phyloP scores from a whole-genome alignment of 2,797 vertebrate species.

The Carapus acus region DNA sequence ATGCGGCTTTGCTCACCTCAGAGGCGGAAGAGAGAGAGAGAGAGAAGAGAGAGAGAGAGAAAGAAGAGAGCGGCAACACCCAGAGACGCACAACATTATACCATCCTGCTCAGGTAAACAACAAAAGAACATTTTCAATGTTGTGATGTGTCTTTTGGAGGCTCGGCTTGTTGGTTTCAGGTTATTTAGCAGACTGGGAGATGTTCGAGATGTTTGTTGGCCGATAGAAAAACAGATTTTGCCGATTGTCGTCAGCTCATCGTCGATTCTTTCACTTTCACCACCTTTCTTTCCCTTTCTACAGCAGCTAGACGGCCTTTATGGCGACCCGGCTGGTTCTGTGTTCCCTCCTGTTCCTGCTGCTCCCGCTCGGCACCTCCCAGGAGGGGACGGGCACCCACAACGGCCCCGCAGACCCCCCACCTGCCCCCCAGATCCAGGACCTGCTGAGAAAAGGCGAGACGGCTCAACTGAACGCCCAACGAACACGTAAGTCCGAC shows the following conservation, averaged over 20 bases:
- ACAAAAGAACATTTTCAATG: background rate
- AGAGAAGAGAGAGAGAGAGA: too few relatives aligned
- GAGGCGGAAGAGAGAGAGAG: conserved; percentile 33
- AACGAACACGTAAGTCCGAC: conserved; percentile 55
- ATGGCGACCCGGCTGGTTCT: conserved; percentile 49
- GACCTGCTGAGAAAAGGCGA: conserved; percentile 48
- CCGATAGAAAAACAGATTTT: too few relatives aligned
- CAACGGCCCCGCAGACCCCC: conserved; percentile 29
- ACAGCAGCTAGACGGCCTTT: conserved; percentile 12
- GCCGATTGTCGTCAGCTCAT: too few relatives aligned
- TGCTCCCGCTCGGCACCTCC: conserved; percentile 55
- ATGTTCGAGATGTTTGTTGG: too few relatives aligned
- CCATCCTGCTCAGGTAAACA: conserved; percentile 45
- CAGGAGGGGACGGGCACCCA: conserved; percentile 38
- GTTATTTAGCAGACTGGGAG: too few relatives aligned
- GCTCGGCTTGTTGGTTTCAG: background rate
- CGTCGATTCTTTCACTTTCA: background rate
- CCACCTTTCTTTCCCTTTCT: conserved; percentile 1
- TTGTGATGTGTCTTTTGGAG: background rate
- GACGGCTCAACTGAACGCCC: conserved; percentile 35
- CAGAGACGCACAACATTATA: conserved; percentile 12
- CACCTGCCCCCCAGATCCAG: conserved; percentile 23
- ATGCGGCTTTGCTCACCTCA: conserved; percentile 43
- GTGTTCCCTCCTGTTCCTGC: conserved; percentile 56
- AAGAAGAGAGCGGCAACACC: conserved; percentile 42